A percentile compares a stretch with the other conserved stretches of the same genome.
phyloP scores from a whole-genome alignment of 2,797 vertebrate genomes.

The Platalea minor region DNA sequence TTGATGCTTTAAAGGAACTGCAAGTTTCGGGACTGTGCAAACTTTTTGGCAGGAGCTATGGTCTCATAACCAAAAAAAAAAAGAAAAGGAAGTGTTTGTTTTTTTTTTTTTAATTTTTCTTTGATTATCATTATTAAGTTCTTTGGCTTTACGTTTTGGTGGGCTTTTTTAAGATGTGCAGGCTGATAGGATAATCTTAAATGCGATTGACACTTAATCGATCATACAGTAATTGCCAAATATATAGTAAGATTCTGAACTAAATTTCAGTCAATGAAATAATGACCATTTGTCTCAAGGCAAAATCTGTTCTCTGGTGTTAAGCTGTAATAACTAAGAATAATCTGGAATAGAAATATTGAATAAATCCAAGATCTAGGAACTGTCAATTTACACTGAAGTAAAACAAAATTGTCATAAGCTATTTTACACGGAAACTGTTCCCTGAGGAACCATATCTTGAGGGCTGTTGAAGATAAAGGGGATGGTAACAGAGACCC shows the following conservation, averaged over 20 bases:
- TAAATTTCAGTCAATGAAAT: not conserved
- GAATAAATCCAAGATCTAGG: not conserved
- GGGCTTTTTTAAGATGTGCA: not conserved
- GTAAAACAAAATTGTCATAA: not conserved
- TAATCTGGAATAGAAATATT: not conserved
- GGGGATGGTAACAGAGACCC: fast-evolving
- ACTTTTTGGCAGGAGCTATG: not conserved
- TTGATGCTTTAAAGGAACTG: not conserved
- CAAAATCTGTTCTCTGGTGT: not conserved
- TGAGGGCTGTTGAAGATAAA: not conserved
- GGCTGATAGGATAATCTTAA: not conserved
- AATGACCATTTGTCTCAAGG: not conserved
- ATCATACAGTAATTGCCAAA: not conserved
- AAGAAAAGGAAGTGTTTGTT: fast-evolving
- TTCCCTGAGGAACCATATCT: not conserved
- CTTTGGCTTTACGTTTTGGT: not conserved
- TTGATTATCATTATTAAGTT: not conserved
- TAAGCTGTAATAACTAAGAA: not conserved
- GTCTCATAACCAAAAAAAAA: not conserved
- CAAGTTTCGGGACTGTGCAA: not conserved
- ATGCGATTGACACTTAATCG: not conserved
- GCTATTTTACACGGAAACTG: fast-evolving
- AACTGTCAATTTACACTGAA: not conserved
- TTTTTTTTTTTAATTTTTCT: not conserved
- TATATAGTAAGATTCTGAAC: not conserved